Conservation (phyloP, 2,113 vertebrate genomes). For the Urocitellus parryii region DNA sequence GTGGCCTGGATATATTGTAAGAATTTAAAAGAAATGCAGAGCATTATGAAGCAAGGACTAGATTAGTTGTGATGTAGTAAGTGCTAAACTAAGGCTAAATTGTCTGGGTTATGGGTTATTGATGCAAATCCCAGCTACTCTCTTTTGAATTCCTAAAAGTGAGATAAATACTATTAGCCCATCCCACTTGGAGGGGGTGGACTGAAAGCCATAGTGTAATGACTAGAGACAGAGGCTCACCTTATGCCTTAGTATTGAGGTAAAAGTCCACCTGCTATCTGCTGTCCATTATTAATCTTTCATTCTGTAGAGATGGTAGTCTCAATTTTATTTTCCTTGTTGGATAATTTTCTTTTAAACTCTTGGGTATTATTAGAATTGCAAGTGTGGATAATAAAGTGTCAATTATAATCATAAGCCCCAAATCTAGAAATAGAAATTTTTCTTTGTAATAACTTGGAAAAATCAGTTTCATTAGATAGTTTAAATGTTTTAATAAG, state of each 20-base stretch:
- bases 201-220: background rate
- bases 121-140: background rate
- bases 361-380: background rate
- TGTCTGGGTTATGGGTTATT: background rate
- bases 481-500: conserved; percentile 42
- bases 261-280: background rate
- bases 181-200: background rate
- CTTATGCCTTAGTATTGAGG: background rate
- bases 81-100: background rate
- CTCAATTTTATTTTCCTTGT: background rate
- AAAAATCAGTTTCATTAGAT: background rate
- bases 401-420: background rate
- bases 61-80: background rate
- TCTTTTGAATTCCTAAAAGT: background rate
- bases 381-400: background rate
- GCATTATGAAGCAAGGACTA: background rate
- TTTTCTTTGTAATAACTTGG: background rate
- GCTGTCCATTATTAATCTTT: background rate
- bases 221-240: background rate
- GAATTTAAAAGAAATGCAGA: background rate
- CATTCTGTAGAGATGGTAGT: background rate
- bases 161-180: background rate
- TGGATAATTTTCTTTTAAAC: conserved; percentile 1
- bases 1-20: background rate
- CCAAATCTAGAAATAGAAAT: conserved; percentile 9